phyloP scores from a whole-genome alignment of 2,888 invertebrate species.

The Phalera bucephala region DNA sequence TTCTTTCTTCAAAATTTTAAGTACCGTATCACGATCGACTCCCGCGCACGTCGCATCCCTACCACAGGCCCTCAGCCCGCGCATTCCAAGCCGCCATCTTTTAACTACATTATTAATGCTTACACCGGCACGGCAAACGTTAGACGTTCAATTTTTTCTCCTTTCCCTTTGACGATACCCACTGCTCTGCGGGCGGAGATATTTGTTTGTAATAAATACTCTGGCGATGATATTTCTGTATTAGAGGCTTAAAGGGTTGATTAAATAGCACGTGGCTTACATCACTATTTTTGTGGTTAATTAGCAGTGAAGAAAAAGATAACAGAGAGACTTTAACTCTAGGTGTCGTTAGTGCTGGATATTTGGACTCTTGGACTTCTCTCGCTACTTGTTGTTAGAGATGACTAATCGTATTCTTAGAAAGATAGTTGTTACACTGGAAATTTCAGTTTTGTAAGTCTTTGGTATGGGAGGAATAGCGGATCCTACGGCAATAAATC shows the following conservation, averaged over 20 bases:
- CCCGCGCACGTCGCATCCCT: slow-evolving; percentile 32
- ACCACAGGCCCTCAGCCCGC: slow-evolving; percentile 45
- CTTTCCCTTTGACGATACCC: slow-evolving; percentile 40
- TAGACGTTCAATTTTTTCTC: slow-evolving; percentile 53
- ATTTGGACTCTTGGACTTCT: too few relatives aligned
- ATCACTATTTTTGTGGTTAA: too few relatives aligned
- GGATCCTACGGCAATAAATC: too few relatives aligned
- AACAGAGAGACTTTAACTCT: too few relatives aligned
- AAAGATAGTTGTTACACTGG: too few relatives aligned
- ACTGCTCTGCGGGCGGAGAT: slow-evolving; percentile 51
- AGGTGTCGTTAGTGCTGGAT: too few relatives aligned
- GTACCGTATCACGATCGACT: slow-evolving; percentile 23
- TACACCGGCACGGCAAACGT: slow-evolving; percentile 61
- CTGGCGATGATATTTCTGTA: slow-evolving; percentile 48
- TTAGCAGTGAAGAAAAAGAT: too few relatives aligned
- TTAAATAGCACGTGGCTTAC: slow-evolving; percentile 19
- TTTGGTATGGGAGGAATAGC: too few relatives aligned
- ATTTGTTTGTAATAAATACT: slow-evolving; percentile 74
- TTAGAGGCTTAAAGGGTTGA: slow-evolving; percentile 27
- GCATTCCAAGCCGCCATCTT: slow-evolving; percentile 79
- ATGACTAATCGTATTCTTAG: too few relatives aligned
- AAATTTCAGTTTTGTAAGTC: too few relatives aligned
- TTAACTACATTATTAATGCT: slow-evolving; percentile 80
- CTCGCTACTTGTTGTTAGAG: too few relatives aligned
- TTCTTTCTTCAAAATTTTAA: neutral